A percentile compares a stretch with the other conserved stretches of the same genome.
Evolutionary conservation across 1,140 invertebrate genomes (phyloP).

Genomic region (Pseudachorutes palmiensis): DNA sequence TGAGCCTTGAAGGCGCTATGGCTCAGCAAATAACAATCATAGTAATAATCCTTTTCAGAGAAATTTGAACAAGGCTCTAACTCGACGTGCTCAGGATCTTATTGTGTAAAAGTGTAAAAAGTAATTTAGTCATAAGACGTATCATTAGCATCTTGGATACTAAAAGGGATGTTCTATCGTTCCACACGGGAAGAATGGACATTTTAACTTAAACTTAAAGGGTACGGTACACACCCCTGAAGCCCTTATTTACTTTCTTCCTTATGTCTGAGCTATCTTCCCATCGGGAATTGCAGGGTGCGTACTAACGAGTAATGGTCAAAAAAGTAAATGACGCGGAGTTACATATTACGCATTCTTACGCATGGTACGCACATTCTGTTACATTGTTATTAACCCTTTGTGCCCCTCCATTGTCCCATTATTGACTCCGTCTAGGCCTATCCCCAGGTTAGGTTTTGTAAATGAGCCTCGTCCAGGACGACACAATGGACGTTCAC

Average conservation of each 20-base stretch:
- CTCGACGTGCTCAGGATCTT: not conserved
- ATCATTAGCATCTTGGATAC: too few species aligned
- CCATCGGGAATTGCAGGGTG: not conserved
- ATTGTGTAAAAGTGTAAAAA: not conserved
- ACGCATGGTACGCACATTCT: not conserved
- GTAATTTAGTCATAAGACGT: conserved; percentile 14
- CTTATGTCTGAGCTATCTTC: not conserved
- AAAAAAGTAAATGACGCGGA: not conserved
- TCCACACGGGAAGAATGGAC: not conserved
- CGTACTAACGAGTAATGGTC: not conserved
- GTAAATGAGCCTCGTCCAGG: too few species aligned
- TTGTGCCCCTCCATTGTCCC: too few species aligned
- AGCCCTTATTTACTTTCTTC: conserved; percentile 8
- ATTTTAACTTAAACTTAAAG: not conserved
- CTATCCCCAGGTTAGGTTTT: too few species aligned
- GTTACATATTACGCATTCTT: not conserved
- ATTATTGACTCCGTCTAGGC: too few species aligned
- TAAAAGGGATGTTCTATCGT: not conserved
- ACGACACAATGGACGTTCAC: too few species aligned
- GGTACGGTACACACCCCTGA: conserved; percentile 3
- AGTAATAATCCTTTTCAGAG: not conserved
- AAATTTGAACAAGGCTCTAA: not conserved
- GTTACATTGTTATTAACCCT: not conserved
- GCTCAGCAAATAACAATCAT: conserved; percentile 4
- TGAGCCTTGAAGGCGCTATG: too few species aligned